phyloP scores from a whole-genome alignment of 2,797 vertebrate genomes.

The Lophius americanus region DNA sequence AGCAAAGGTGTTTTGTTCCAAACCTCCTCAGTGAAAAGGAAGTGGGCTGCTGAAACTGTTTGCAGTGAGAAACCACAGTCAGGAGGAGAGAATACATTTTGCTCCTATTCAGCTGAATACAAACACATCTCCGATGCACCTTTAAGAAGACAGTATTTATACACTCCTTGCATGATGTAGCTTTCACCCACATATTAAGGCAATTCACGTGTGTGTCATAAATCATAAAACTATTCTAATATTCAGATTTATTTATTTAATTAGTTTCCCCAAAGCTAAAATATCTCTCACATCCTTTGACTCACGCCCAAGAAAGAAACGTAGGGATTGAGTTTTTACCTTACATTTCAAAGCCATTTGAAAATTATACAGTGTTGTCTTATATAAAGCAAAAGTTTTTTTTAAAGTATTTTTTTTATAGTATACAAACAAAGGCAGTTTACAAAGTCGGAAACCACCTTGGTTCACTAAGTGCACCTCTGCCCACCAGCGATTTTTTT shows the following conservation, averaged over 20 bases:
- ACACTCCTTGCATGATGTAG: not conserved
- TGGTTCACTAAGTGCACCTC: constrained; percentile 68
- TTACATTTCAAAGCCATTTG: constrained; percentile 50
- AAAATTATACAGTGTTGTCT: constrained; percentile 66
- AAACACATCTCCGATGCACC: constrained; percentile 9
- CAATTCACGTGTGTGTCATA: not conserved
- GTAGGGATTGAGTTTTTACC: constrained; percentile 28
- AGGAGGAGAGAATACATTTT: constrained; percentile 29
- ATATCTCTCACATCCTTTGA: constrained; percentile 35
- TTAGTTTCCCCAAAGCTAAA: constrained; percentile 58
- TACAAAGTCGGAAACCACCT: constrained; percentile 45
- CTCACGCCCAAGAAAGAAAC: constrained; percentile 9
- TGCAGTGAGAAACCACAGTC: constrained; percentile 35
- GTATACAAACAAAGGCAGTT: constrained; percentile 54
- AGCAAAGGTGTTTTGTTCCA: constrained; percentile 17
- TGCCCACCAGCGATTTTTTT: constrained; percentile 36
- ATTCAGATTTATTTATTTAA: constrained; percentile 38
- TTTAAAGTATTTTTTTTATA: constrained; percentile 55
- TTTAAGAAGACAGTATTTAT: constrained; percentile 17
- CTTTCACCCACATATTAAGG: not conserved
- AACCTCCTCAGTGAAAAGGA: constrained; percentile 47
- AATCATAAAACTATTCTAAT: not conserved
- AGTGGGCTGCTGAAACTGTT: constrained; percentile 47
- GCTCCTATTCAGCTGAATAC: constrained; percentile 23
- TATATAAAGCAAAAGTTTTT: constrained; percentile 37